These are phyloP conservation scores for Hermaeophaga mercurialis DNA, from an alignment of 2,888 invertebrate species.

Conservation along the genomic window DNA sequence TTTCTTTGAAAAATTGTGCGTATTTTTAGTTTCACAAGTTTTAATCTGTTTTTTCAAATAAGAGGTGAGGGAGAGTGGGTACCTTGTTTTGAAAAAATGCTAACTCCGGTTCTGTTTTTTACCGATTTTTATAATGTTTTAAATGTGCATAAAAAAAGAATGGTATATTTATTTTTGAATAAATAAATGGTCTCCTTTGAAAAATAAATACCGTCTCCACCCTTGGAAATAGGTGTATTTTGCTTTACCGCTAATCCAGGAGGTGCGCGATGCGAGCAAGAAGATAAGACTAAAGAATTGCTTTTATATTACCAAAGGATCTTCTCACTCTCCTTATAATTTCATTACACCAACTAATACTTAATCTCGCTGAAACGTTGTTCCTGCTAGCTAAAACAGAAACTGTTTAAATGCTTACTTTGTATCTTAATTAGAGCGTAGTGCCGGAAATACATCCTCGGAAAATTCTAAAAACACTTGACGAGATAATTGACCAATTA, in stretches of 20 bases:
- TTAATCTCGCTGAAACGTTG: constrained; percentile 42
- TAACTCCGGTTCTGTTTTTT: no score
- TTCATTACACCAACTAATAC: constrained; percentile 46
- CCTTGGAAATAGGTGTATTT: constrained; percentile 30
- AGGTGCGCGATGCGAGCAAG: constrained; percentile 33
- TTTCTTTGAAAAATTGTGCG: no score
- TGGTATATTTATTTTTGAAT: no score
- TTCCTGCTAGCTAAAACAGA: constrained; percentile 35
- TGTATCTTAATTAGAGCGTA: constrained; percentile 32
- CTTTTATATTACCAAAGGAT: constrained; percentile 39
- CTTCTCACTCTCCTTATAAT: constrained; percentile 40
- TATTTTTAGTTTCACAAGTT: no score
- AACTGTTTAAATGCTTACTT: constrained; percentile 37
- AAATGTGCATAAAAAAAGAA: no score
- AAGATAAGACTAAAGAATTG: constrained; percentile 36
- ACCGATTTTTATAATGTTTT: no score
- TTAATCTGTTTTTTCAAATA: no score
- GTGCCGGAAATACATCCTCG: constrained; percentile 5
- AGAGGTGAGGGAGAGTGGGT: no score
- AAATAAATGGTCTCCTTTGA: no score
- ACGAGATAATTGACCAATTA: constrained; percentile 16
- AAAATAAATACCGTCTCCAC: constrained; percentile 6
- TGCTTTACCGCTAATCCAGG: constrained; percentile 36
- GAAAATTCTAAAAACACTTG: constrained; percentile 8
- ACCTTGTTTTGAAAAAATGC: no score